Evolutionary conservation across 2,113 vertebrate genomes (phyloP).

Genomic region (Elephas maximus): DNA sequence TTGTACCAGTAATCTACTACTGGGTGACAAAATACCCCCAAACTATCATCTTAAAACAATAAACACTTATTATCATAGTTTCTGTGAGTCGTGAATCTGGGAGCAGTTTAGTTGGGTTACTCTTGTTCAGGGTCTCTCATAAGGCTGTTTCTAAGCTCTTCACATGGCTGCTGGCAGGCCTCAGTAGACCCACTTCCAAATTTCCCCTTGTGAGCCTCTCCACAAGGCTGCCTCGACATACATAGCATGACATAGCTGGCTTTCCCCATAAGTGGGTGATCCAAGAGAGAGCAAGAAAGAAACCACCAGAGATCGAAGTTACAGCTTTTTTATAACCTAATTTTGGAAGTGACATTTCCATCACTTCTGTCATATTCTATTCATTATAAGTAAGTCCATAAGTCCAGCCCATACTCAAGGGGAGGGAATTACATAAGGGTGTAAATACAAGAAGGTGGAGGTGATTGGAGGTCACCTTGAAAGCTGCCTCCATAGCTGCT

Average conservation of each 20-base stretch:
- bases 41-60: neutral
- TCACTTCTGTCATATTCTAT: neutral
- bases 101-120: neutral
- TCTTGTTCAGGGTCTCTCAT: neutral
- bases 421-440: too few species aligned
- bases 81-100: neutral
- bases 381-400: neutral
- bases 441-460: neutral
- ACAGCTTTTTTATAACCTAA: neutral
- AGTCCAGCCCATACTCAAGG: neutral
- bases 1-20: neutral
- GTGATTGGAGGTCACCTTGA: neutral
- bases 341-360: neutral
- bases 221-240: neutral
- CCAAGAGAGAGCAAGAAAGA: neutral
- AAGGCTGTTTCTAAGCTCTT: neutral
- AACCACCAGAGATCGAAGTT: neutral
- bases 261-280: neutral
- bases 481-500: neutral
- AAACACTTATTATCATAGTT: neutral
- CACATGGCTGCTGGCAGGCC: too few species aligned
- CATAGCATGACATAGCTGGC: neutral
- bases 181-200: neutral
- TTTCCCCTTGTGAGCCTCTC: neutral
- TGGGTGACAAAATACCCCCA: neutral